Base-by-base conservation (phyloP, 2,888 invertebrate species). In the Prosopocoilus inquinatus region DNA sequence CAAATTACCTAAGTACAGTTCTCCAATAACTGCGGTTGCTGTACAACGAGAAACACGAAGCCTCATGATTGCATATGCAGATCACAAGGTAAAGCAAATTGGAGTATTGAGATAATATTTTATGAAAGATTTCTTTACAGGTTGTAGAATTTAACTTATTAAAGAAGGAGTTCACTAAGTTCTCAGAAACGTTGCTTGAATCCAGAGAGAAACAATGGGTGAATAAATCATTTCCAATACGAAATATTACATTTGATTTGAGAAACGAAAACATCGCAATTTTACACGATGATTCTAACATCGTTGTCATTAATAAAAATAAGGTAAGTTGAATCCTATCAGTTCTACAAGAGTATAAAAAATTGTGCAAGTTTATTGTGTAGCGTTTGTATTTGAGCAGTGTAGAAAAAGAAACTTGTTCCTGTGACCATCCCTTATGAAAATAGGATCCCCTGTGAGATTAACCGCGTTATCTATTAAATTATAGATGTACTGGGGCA, bases 71-170 rank as follows among this genome's bases (percentile, higher is more conserved):
- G 84, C 84, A 2, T 94, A 93, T 77, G 82, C 90, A 0, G 89
- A 95, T 79, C 88, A 89, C 66, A 89, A 86, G 83, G 91, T 90
- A 74, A 32, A 35, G 48, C 39, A 46, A 43, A 39, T 33, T 44
- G 28, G 15, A 16, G 50, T 43, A 53, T 49, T 52, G 11, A 34
- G 52, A 9, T 11, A 52, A 11, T 20, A 38, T 50, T 46, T 41
- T 15, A 47, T 50, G 43, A 34, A 5, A 28, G 39, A 41, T 53
- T 56, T 57, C 59, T 46, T 78, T 78, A 15, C 74, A 90, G 88
- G 80, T 94, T 56, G 77, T 90, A 38, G 93, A 94, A 73, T 94
- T 88, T 71, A 84, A 85, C 69, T 70, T 93, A n/a, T 69, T 72
- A 2, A 78, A 81, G 41, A 83, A 81, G 65, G 81, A 81, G 61